phyloP scores from a whole-genome alignment of 2,888 invertebrate species.

The Tuta absoluta region DNA sequence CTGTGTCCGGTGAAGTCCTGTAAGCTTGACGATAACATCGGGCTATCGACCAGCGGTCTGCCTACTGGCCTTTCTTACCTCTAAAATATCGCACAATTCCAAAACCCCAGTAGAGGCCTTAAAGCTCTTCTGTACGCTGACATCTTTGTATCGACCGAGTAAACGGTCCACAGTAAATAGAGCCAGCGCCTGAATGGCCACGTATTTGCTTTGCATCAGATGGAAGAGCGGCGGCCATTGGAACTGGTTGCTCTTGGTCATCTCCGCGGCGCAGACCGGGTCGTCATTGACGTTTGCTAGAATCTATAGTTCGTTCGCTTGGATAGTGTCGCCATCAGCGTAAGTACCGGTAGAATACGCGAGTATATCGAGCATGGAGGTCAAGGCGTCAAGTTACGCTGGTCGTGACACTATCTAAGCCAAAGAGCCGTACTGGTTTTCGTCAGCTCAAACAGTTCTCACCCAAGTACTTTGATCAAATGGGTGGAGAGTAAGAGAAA shows the following conservation, averaged over 20 bases:
- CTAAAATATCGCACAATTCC: slow-evolving; percentile 74
- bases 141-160: slow-evolving; percentile 70
- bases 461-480: too few species aligned
- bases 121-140: slow-evolving; percentile 74
- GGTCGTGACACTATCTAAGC: too few species aligned
- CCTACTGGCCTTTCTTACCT: slow-evolving; percentile 68
- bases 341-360: too few species aligned
- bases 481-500: too few species aligned
- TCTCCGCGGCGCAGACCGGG: slow-evolving; percentile 66
- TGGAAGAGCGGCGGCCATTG: slow-evolving; percentile 71
- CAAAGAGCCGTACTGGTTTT: too few species aligned
- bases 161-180: slow-evolving; percentile 71
- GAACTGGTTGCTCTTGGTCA: slow-evolving; percentile 75
- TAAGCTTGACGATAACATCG: too few species aligned
- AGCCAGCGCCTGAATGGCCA: slow-evolving; percentile 75
- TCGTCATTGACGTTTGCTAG: slow-evolving; percentile 77
- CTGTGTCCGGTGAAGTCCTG: too few species aligned
- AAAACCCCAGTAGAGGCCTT: slow-evolving; percentile 72
- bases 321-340: too few species aligned
- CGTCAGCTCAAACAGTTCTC: too few species aligned
- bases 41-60: too few species aligned
- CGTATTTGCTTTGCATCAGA: slow-evolving; percentile 72
- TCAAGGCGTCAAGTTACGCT: too few species aligned
- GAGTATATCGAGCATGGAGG: too few species aligned
- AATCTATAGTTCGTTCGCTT: slow-evolving; percentile 46